Percentiles rank a stretch among this genome's conserved stretches.
Conservation (phyloP, 2,113 vertebrate species). For the Trogon surrucura region DNA sequence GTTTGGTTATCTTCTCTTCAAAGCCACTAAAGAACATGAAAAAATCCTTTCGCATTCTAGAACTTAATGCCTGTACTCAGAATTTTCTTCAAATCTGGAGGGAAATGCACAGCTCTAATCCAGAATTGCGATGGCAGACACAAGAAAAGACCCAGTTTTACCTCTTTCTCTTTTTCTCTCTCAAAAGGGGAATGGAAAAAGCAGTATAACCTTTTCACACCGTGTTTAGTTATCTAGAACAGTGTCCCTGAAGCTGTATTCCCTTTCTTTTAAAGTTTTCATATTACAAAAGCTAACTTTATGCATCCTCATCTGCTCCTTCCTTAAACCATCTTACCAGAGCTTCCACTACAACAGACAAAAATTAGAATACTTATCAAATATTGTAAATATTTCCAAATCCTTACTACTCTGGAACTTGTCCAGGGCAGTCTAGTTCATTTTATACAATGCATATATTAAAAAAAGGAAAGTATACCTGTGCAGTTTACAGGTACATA, state of each 20-base stretch:
- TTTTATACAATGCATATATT: background rate
- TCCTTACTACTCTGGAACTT: background rate
- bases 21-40: background rate
- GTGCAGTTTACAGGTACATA: background rate
- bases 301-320: background rate
- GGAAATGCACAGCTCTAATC: background rate
- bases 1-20: background rate
- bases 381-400: background rate
- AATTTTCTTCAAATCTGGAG: background rate
- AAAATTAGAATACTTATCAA: background rate
- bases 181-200: background rate
- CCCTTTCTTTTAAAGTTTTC: background rate
- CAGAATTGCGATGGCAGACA: rapidly evolving
- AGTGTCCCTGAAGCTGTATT: background rate
- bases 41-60: background rate
- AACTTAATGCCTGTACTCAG: background rate
- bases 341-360: background rate
- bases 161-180: background rate
- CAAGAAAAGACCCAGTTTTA: background rate
- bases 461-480: background rate
- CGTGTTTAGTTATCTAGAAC: background rate
- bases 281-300: background rate
- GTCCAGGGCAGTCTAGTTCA: background rate
- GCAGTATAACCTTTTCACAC: background rate
- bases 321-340: background rate